Conservation (phyloP, 2,113 vertebrate genomes). For the Thomomys bottae region DNA sequence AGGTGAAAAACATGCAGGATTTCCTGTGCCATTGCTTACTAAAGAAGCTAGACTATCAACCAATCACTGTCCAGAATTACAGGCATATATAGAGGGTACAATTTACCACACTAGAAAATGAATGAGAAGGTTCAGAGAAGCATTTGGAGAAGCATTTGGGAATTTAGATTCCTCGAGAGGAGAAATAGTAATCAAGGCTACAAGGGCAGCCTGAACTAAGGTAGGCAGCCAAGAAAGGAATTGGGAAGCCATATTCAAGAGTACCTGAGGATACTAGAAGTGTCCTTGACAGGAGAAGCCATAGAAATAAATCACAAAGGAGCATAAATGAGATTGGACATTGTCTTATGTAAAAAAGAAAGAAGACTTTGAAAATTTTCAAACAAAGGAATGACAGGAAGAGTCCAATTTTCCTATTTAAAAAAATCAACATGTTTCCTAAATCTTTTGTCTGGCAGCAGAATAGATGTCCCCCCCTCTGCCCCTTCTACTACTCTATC, state of each 20-base stretch:
- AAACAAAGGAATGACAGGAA: not conserved
- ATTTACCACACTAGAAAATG: not conserved
- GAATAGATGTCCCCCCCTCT: not conserved
- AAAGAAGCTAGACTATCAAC: not conserved
- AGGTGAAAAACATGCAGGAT: not conserved
- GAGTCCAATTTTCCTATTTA: constrained; percentile 3
- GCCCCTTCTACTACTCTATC: not conserved
- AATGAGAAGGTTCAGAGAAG: not conserved
- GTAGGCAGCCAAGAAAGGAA: not conserved
- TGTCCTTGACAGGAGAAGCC: not conserved
- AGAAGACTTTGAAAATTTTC: constrained; percentile 45
- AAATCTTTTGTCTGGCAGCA: not conserved
- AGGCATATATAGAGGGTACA: not conserved
- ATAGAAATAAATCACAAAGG: not conserved
- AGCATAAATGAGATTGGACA: not conserved
- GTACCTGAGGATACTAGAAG: not conserved
- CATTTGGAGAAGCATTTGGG: not conserved
- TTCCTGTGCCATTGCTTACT: constrained; percentile 8
- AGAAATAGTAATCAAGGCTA: not conserved
- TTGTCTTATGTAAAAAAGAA: not conserved
- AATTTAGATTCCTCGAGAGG: not conserved
- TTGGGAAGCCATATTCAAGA: not conserved
- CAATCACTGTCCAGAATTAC: not conserved
- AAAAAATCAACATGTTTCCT: constrained; percentile 20
- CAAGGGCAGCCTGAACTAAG: not conserved